phyloP scores from a whole-genome alignment of 2,888 invertebrate species.

The Gymnosoma rotundatum region DNA sequence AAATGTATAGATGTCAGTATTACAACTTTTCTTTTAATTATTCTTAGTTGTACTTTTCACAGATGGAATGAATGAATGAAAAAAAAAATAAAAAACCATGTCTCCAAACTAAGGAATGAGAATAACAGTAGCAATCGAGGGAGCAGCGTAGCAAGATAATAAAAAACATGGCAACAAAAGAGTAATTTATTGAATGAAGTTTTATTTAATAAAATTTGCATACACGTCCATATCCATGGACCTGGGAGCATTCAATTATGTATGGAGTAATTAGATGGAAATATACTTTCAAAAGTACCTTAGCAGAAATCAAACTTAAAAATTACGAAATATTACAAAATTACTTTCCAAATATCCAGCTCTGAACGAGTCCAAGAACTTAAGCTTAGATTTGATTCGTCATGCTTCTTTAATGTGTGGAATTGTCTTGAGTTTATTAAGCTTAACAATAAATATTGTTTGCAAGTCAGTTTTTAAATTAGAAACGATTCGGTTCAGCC shows the following conservation, averaged over 20 bases:
- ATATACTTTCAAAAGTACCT: neutral
- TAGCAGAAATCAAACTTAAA: neutral
- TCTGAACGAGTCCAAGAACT: no score
- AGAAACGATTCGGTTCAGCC: no score
- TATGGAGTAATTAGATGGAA: neutral
- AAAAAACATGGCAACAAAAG: neutral
- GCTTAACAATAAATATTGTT: no score
- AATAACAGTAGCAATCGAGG: neutral
- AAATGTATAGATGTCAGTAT: no score
- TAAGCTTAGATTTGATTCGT: no score
- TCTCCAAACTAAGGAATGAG: slow-evolving; percentile 2
- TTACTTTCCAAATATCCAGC: no score
- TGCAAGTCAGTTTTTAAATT: no score
- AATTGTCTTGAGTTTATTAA: no score
- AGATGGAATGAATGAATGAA: neutral
- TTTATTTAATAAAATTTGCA: slow-evolving; percentile 58
- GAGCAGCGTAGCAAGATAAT: neutral
- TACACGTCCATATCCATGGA: slow-evolving; percentile 1
- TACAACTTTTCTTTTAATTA: no score
- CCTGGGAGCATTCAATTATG: neutral
- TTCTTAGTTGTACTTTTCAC: slow-evolving; percentile 8
- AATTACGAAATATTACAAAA: no score
- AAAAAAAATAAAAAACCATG: slow-evolving; percentile 6
- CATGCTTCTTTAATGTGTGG: no score
- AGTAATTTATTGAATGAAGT: slow-evolving; percentile 21